Evolutionary conservation across 2,888 invertebrate species (phyloP).

Genomic region (Sisyra terminalis): DNA sequence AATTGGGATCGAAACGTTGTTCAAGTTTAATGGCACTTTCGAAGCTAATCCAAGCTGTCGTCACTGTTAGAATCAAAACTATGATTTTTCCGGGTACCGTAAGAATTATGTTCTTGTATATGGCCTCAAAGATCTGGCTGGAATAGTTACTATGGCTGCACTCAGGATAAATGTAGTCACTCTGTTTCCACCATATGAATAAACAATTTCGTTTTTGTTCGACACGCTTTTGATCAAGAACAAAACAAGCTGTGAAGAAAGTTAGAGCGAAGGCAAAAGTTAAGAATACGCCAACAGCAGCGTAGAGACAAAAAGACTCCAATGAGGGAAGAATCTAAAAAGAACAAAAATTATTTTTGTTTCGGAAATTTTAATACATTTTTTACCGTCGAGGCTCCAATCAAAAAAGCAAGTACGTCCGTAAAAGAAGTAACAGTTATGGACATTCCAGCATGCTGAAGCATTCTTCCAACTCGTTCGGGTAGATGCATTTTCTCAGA

Average conservation of each 20-base stretch:
- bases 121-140: constrained; percentile 35
- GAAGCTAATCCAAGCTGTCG: constrained; percentile 41
- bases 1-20: constrained; percentile 62
- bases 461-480: constrained; percentile 49
- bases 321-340: constrained; percentile 59
- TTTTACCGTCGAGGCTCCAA: constrained; percentile 58
- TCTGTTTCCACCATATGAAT: constrained; percentile 47
- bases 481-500: constrained; percentile 35
- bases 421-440: constrained; percentile 72
- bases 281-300: constrained; percentile 57
- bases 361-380: background rate
- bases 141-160: constrained; percentile 37
- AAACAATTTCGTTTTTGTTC: constrained; percentile 45
- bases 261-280: constrained; percentile 62
- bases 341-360: constrained; percentile 2
- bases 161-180: constrained; percentile 30
- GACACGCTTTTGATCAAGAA: constrained; percentile 49
- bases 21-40: constrained; percentile 44
- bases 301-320: constrained; percentile 69
- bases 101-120: constrained; percentile 49
- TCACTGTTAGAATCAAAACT: constrained; percentile 40
- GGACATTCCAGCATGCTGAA: constrained; percentile 68
- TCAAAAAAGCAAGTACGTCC: constrained; percentile 61
- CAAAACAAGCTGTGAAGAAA: constrained; percentile 65
- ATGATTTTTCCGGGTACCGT: constrained; percentile 47